These are phyloP conservation scores for Percopsis transmontana DNA, from an alignment of 2,113 vertebrate species.

Conservation along the genomic window DNA sequence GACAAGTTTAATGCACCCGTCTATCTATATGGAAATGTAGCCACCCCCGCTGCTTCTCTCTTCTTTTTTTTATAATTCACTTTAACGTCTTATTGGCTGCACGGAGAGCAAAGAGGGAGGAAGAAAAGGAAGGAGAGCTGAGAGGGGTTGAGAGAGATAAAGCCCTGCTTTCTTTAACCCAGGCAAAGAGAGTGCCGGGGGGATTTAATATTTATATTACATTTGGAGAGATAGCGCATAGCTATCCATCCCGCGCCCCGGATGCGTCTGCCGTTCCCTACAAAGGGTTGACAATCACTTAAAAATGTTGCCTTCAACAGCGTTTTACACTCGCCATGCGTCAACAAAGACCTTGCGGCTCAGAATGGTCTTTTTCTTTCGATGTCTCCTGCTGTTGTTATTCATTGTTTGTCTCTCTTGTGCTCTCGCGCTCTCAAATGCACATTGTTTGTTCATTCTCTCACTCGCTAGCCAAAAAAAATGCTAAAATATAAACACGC, in stretches of 20 bases:
- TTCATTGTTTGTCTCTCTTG: constrained; percentile 12
- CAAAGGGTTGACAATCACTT: constrained; percentile 39
- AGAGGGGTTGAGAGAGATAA: constrained; percentile 65
- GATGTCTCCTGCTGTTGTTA: neutral
- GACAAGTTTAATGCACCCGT: constrained; percentile 74
- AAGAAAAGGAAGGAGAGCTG: constrained; percentile 15
- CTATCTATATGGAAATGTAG: constrained; percentile 84
- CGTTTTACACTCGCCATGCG: constrained; percentile 51
- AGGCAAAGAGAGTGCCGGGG: constrained; percentile 59
- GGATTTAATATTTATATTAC: constrained; percentile 71
- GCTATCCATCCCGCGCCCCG: neutral
- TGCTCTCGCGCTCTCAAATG: neutral
- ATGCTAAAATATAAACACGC: too few relatives aligned
- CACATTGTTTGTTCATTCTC: too few relatives aligned
- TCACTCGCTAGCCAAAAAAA: too few relatives aligned
- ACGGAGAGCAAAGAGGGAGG: constrained; percentile 19
- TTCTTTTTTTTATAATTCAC: constrained; percentile 55
- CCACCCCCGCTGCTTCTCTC: constrained; percentile 37
- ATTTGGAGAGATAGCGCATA: constrained; percentile 61
- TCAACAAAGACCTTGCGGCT: constrained; percentile 45
- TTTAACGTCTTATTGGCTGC: constrained; percentile 63
- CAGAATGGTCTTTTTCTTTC: constrained; percentile 48
- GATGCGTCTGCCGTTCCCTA: constrained; percentile 27
- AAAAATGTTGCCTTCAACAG: constrained; percentile 49
- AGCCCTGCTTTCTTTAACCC: constrained; percentile 42